Evolutionary conservation across 2,797 vertebrate species (phyloP).

Genomic region (Odontamblyopus rebecca): DNA sequence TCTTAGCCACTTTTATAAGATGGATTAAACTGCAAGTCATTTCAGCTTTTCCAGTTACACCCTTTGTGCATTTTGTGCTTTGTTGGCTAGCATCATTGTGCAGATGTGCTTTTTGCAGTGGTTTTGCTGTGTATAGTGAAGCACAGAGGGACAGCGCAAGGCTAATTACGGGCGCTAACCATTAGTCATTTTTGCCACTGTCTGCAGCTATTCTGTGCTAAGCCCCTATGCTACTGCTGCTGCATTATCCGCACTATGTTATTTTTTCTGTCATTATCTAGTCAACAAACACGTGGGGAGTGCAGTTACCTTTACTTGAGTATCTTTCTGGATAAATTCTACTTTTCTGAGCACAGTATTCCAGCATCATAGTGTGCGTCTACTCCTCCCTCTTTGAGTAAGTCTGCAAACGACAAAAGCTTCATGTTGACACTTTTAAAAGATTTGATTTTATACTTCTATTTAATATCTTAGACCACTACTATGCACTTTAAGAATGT

Average conservation of each 20-base stretch:
- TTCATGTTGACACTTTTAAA: too few relatives aligned
- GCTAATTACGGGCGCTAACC: slow-evolving; percentile 8
- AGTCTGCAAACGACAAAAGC: too few relatives aligned
- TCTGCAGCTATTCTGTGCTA: slow-evolving; percentile 5
- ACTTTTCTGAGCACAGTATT: background rate
- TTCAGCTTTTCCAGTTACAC: background rate
- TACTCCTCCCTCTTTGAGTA: too few relatives aligned
- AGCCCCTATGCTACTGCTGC: background rate
- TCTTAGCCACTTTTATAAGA: background rate
- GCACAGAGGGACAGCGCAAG: background rate
- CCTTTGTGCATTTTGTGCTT: background rate
- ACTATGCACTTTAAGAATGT: too few relatives aligned
- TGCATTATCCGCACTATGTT: background rate
- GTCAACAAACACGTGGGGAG: background rate
- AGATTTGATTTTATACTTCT: too few relatives aligned
- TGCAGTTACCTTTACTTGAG: background rate
- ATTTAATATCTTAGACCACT: too few relatives aligned
- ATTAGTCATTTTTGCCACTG: slow-evolving; percentile 9
- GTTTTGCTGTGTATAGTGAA: background rate
- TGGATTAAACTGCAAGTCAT: background rate
- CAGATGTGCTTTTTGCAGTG: slow-evolving; percentile 1
- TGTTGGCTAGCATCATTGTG: background rate
- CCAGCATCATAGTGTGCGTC: too few relatives aligned
- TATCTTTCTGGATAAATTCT: background rate
- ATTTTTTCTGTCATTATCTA: too few relatives aligned